phyloP scores from a whole-genome alignment of 2,113 vertebrate species.

The Brienomyrus brachyistius region DNA sequence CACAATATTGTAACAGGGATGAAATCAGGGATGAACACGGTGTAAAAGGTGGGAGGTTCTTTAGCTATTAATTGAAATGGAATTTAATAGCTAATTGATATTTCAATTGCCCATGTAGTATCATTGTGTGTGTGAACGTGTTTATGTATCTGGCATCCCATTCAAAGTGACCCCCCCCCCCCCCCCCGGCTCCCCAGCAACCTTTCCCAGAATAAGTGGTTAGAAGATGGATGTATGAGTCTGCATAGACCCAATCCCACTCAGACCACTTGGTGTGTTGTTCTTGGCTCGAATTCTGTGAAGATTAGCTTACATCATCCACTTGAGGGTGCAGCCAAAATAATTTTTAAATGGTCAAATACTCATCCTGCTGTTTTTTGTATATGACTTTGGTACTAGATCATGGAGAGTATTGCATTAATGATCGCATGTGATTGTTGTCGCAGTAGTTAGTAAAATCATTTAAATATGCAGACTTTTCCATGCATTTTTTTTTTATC shows the following conservation, averaged over 20 bases:
- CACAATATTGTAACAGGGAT: neutral
- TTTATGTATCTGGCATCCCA: neutral
- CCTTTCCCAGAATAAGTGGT: neutral
- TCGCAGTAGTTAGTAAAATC: neutral
- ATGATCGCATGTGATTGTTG: neutral
- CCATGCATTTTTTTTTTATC: neutral
- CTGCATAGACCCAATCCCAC: neutral
- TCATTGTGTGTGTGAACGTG: neutral
- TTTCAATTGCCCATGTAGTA: neutral
- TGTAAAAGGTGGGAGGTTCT: neutral
- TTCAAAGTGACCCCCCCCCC: neutral
- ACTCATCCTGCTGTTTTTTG: neutral
- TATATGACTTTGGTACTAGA: neutral
- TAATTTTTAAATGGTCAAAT: neutral
- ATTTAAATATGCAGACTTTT: neutral
- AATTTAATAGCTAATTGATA: neutral
- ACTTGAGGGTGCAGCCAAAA: neutral
- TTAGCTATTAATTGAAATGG: neutral
- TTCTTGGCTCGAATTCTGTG: neutral
- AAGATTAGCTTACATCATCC: neutral
- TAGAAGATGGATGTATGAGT: neutral
- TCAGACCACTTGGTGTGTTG: neutral
- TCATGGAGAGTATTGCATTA: neutral
- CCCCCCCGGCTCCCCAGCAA: neutral
- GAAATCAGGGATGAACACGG: neutral